Conservation (phyloP, 2,797 vertebrate species). For the Melanotaenia maccullochi region DNA sequence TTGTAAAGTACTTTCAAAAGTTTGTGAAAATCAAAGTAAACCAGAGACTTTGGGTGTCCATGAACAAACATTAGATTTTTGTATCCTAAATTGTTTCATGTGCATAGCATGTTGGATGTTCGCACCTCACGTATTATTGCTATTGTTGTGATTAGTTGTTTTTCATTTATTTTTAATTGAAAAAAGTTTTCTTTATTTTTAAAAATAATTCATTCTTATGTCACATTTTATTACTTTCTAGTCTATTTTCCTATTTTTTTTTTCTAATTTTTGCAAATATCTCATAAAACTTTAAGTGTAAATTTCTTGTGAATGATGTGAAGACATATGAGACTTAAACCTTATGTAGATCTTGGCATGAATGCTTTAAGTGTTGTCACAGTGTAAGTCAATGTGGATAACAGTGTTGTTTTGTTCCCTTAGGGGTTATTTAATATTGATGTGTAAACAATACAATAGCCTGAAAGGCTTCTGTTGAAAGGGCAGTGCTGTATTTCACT, state of each 20-base stretch:
- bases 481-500: slow-evolving; percentile 8
- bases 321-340: slow-evolving; percentile 11
- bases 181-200: too few relatives aligned
- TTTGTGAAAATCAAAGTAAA: background rate
- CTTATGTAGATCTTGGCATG: background rate
- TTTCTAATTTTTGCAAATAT: background rate
- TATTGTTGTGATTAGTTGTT: background rate
- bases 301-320: background rate
- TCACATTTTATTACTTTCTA: background rate
- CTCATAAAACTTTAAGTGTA: background rate
- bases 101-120: too few relatives aligned
- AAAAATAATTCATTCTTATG: too few relatives aligned
- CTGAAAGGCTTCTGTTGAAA: slow-evolving; percentile 39
- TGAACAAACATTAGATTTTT: too few relatives aligned
- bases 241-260: background rate
- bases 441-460: slow-evolving; percentile 43
- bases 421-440: slow-evolving; percentile 49
- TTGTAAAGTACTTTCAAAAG: background rate
- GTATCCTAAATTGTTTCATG: too few relatives aligned
- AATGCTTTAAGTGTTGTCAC: slow-evolving; percentile 26
- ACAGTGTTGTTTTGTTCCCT: slow-evolving; percentile 23
- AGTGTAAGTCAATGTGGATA: slow-evolving; percentile 38
- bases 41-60: too few relatives aligned
- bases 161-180: background rate
- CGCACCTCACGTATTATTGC: too few relatives aligned